phyloP scores from a whole-genome alignment of 2,888 invertebrate genomes.

The Gymnosoma rotundatum region DNA sequence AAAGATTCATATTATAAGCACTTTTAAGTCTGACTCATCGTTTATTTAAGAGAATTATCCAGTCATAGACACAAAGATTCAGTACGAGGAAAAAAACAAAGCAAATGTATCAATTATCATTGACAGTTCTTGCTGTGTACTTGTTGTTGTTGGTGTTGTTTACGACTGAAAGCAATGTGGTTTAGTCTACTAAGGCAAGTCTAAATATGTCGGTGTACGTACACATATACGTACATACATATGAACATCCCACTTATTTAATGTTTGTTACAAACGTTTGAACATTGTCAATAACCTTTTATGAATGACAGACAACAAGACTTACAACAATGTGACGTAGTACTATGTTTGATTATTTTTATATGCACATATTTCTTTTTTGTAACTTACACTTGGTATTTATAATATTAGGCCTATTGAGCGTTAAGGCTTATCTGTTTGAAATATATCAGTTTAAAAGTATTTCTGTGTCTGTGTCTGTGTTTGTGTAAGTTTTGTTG shows the following conservation, averaged over 20 bases:
- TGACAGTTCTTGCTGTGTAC: constrained; percentile 59
- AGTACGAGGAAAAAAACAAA: constrained; percentile 8
- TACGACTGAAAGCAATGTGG: constrained; percentile 6
- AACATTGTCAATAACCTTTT: constrained; percentile 19
- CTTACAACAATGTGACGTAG: constrained; percentile 21
- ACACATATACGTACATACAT: neutral
- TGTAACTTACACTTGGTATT: constrained; percentile 8
- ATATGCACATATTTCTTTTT: neutral
- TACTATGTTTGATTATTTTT: constrained; percentile 35
- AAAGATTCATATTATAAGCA: neutral
- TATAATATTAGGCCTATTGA: constrained; percentile 34
- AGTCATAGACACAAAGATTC: neutral
- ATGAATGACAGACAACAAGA: constrained; percentile 34
- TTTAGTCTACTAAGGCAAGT: constrained; percentile 9
- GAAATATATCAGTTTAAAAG: neutral
- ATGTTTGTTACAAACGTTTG: constrained; percentile 45
- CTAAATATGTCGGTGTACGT: constrained; percentile 7
- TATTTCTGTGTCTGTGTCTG: neutral
- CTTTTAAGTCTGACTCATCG: constrained; percentile 1
- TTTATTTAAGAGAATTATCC: neutral
- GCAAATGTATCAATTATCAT: constrained; percentile 66
- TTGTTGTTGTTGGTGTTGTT: constrained; percentile 17
- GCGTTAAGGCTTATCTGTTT: constrained; percentile 37
- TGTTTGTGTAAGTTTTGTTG: constrained; percentile 13
- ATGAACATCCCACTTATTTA: neutral